A percentile compares a stretch with the other conserved stretches of the same genome.
Conservation (phyloP, 2,888 invertebrate genomes). For the Atethmia centrago region DNA sequence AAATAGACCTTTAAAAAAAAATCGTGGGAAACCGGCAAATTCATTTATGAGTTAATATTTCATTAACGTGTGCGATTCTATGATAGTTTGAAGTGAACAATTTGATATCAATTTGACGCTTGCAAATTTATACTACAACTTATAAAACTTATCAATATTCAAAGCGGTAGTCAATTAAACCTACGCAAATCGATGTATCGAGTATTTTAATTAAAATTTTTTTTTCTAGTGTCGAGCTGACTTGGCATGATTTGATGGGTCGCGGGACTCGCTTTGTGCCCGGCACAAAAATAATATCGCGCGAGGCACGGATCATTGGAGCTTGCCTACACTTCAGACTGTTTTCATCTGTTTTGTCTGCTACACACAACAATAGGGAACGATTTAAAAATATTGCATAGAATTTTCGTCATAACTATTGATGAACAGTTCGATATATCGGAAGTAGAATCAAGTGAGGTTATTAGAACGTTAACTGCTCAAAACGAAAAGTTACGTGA, state of each 20-base stretch:
- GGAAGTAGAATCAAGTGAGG: not conserved
- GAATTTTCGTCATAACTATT: constrained; percentile 48
- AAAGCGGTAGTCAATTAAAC: constrained; percentile 45
- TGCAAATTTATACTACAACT: constrained; percentile 49
- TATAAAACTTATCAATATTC: constrained; percentile 44
- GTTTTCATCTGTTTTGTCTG: constrained; percentile 79
- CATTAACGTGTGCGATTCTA: not conserved
- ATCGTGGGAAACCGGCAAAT: not conserved
- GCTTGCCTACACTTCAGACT: constrained; percentile 79
- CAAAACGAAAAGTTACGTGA: constrained; percentile 2
- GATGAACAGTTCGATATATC: not conserved
- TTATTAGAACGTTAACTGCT: constrained; percentile 4
- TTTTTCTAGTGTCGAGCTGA: constrained; percentile 74
- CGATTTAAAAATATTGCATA: constrained; percentile 78
- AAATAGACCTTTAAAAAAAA: not conserved
- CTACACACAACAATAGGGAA: constrained; percentile 76
- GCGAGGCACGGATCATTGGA: constrained; percentile 80
- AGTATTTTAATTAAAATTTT: constrained; percentile 70
- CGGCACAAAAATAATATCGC: constrained; percentile 79
- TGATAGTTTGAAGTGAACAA: constrained; percentile 12
- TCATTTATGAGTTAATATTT: no score
- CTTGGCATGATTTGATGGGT: constrained; percentile 83
- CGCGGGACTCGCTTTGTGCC: constrained; percentile 74
- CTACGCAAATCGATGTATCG: constrained; percentile 43
- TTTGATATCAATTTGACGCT: constrained; percentile 8